Conservation (phyloP, 2,797 vertebrate genomes). For the Sebastes dallii region DNA sequence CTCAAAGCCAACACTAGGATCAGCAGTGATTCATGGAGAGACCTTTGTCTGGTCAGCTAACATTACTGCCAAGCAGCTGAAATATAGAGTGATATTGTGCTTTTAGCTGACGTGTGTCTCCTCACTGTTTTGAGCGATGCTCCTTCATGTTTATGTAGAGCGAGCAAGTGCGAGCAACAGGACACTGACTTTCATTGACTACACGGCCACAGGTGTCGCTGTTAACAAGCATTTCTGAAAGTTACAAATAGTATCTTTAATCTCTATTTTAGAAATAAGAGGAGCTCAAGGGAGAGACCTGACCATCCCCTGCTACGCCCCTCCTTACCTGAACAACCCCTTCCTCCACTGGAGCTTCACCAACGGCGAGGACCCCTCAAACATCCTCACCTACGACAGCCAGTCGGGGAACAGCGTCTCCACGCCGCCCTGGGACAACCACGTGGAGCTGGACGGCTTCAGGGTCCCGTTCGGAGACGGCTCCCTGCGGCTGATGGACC, state of each 20-base stretch:
- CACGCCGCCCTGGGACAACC: conserved; percentile 53
- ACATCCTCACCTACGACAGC: conserved; percentile 76
- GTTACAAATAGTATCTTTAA: no score
- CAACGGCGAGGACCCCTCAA: conserved; percentile 28
- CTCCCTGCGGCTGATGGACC: conserved; percentile 72
- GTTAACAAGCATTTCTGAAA: no score
- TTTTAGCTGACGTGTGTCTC: no score
- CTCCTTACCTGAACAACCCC: conserved; percentile 63
- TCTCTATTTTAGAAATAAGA: conserved; percentile 17
- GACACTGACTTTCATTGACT: no score
- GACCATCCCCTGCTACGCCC: conserved; percentile 76
- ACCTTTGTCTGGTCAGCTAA: no score
- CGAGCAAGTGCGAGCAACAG: no score
- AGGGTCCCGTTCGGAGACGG: conserved; percentile 71
- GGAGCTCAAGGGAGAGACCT: conserved; percentile 64
- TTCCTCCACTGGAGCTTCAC: conserved; percentile 77
- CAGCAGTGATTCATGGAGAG: no score
- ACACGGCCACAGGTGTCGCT: fast-evolving
- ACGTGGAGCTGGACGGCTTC: conserved; percentile 58
- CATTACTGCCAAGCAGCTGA: no score
- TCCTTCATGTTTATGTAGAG: fast-evolving
- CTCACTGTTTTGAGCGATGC: no score
- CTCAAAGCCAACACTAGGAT: no score
- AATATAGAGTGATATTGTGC: no score
- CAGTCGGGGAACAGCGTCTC: conserved; percentile 16